phyloP scores from a whole-genome alignment of 2,888 invertebrate species.

The Caenorhabditis sp. region DNA sequence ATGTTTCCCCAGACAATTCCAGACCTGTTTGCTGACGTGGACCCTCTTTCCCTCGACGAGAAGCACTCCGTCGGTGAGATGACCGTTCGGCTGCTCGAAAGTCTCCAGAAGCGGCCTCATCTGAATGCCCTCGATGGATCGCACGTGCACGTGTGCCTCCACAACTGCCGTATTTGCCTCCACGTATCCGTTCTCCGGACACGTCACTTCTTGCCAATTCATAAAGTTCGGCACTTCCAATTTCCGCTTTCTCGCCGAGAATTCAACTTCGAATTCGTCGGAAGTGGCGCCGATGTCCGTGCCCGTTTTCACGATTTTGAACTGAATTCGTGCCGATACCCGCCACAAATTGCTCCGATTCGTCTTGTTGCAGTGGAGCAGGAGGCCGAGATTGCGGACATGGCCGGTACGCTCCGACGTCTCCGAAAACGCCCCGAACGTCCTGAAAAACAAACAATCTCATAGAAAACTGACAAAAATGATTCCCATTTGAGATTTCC shows the following conservation, averaged over 20 bases:
- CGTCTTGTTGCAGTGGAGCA: background rate
- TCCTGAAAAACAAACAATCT: constrained; percentile 4
- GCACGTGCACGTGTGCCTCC: background rate
- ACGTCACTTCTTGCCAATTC: background rate
- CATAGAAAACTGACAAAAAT: background rate
- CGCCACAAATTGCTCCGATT: background rate
- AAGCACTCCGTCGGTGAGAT: background rate
- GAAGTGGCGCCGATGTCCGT: background rate
- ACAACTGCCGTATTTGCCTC: background rate
- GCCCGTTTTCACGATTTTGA: background rate
- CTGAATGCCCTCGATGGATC: background rate
- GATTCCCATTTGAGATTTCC: background rate
- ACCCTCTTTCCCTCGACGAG: background rate
- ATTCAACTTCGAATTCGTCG: background rate
- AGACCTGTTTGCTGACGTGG: background rate
- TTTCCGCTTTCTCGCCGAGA: background rate
- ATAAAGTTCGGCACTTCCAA: background rate
- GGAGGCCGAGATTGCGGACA: background rate
- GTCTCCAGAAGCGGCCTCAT: background rate
- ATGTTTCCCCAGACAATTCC: no score
- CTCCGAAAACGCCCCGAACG: background rate
- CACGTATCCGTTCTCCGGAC: background rate
- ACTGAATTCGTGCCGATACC: background rate
- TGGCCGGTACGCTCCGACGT: background rate
- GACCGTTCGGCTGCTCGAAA: background rate